These are phyloP conservation scores for Lepidothrix coronata DNA, from an alignment of 2,113 vertebrate genomes.

Conservation along the genomic window DNA sequence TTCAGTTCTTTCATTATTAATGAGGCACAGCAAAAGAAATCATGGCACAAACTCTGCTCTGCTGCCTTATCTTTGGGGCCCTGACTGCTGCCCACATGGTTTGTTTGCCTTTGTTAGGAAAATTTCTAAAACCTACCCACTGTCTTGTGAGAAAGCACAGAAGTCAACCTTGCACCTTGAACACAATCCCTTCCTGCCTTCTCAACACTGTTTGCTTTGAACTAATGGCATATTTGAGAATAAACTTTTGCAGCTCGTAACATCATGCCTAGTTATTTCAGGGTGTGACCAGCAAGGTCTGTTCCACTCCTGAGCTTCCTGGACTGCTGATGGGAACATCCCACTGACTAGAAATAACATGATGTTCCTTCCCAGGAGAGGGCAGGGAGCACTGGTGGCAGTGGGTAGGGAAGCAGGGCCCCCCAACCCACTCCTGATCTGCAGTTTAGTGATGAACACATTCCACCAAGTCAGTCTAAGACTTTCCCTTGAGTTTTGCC, in stretches of 20 bases:
- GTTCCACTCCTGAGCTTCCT: background rate
- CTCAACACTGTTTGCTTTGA: background rate
- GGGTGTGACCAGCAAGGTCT: background rate
- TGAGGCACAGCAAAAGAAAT: constrained; percentile 2
- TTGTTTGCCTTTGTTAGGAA: background rate
- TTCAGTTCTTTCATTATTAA: constrained; percentile 46
- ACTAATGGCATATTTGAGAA: background rate
- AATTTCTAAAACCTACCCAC: background rate
- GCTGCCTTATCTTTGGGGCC: background rate
- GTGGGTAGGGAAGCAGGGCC: background rate
- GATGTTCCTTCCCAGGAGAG: background rate
- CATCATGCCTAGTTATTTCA: background rate
- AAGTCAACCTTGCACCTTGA: background rate
- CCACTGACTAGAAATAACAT: background rate
- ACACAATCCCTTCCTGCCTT: background rate
- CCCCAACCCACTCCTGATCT: background rate
- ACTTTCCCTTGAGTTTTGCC: background rate
- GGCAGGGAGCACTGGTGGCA: background rate
- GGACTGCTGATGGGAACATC: background rate
- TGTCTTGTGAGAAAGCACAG: background rate
- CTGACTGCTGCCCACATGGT: background rate
- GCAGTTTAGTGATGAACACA: background rate
- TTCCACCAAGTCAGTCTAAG: background rate
- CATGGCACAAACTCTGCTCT: background rate
- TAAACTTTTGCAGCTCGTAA: background rate